Evolutionary conservation across 2,888 invertebrate genomes (phyloP).

Genomic region (Cynaeus angustus): DNA sequence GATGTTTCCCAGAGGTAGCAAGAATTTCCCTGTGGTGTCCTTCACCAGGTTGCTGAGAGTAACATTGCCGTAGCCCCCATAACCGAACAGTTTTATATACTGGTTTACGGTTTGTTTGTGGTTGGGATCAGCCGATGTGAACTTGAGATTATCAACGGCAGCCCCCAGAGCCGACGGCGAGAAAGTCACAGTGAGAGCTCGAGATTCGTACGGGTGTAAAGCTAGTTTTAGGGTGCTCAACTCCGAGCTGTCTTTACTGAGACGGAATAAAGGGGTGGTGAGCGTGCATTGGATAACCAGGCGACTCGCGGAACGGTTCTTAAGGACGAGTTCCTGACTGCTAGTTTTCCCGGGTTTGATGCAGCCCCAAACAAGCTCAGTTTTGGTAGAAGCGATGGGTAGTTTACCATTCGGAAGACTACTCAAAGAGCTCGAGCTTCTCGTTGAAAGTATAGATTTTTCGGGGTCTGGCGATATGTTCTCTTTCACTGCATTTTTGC

Average conservation of each 20-base stretch:
- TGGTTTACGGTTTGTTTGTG: slow-evolving; percentile 63
- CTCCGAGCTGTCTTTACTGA: slow-evolving; percentile 64
- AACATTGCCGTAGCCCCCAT: slow-evolving; percentile 75
- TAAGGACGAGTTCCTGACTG: slow-evolving; percentile 74
- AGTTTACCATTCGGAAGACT: slow-evolving; percentile 68
- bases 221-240: slow-evolving; percentile 67
- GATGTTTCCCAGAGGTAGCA: slow-evolving; percentile 74
- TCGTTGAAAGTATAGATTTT: slow-evolving; percentile 52
- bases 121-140: slow-evolving; percentile 70
- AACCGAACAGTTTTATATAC: slow-evolving; percentile 74
- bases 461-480: slow-evolving; percentile 22
- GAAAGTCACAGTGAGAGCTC: slow-evolving; percentile 74
- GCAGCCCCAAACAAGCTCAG: slow-evolving; percentile 77
- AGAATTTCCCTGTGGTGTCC: slow-evolving; percentile 75
- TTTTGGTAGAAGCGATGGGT: slow-evolving; percentile 75
- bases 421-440: slow-evolving; percentile 66
- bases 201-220: slow-evolving; percentile 76
- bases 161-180: slow-evolving; percentile 74
- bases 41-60: slow-evolving; percentile 70
- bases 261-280: slow-evolving; percentile 71
- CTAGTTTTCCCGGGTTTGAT: slow-evolving; percentile 74
- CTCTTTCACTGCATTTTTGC: slow-evolving; percentile 6
- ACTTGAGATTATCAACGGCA: slow-evolving; percentile 74
- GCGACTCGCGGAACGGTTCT: slow-evolving; percentile 75
- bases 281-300: slow-evolving; percentile 74